These are phyloP conservation scores for Xenopus laevis DNA, from an alignment of 2,113 vertebrate genomes.

Conservation along the genomic window DNA sequence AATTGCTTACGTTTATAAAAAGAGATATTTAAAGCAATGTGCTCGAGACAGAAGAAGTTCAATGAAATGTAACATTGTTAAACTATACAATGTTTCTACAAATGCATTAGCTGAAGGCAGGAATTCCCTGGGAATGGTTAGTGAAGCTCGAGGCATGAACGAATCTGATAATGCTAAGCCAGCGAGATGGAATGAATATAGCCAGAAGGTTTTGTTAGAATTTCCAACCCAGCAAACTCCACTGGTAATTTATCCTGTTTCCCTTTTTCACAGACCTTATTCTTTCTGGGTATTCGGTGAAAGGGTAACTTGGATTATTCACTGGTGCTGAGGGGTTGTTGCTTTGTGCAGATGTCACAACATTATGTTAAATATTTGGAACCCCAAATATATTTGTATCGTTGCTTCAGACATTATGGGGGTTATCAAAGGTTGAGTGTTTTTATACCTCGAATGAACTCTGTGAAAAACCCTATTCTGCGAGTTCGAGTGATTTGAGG, in stretches of 20 bases:
- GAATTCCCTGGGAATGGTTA: constrained; percentile 4
- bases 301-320: not conserved
- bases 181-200: constrained; percentile 4
- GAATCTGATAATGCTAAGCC: constrained; percentile 1
- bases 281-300: not conserved
- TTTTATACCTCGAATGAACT: too few relatives aligned
- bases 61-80: constrained; percentile 1
- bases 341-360: not conserved
- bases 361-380: not conserved
- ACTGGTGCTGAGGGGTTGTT: not conserved
- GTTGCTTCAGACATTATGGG: too few relatives aligned
- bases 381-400: too few relatives aligned
- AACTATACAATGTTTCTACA: constrained; percentile 1
- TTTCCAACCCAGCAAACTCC: constrained; percentile 7
- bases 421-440: too few relatives aligned
- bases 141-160: not conserved
- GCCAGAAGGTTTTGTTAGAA: constrained; percentile 2
- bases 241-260: not conserved
- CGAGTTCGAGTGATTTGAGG: too few relatives aligned
- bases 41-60: not conserved
- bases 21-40: constrained; percentile 8
- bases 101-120: not conserved
- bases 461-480: too few relatives aligned
- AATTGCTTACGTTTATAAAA: not conserved
- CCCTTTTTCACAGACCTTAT: not conserved